These are phyloP conservation scores for Murina feae DNA, from an alignment of 2,113 vertebrate genomes.

Conservation along the genomic window DNA sequence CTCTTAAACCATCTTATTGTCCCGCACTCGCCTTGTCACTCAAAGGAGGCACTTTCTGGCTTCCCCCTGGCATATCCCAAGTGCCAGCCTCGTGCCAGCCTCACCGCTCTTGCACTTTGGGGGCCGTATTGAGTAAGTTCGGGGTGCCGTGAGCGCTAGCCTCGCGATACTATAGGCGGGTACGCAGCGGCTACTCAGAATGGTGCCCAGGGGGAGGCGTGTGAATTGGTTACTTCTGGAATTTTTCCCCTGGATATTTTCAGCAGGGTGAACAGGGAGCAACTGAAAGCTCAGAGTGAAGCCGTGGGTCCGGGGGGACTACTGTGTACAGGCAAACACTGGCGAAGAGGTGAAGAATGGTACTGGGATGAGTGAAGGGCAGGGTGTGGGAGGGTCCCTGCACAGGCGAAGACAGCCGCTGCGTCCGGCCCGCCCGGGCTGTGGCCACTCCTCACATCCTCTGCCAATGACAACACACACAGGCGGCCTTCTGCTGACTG, in stretches of 20 bases:
- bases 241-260: neutral
- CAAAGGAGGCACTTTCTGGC: neutral
- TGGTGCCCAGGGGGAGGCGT: rapidly evolving
- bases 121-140: rapidly evolving
- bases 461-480: neutral
- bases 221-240: neutral
- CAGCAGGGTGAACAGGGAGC: no score
- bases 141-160: neutral
- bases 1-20: neutral
- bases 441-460: neutral
- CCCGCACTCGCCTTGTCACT: no score
- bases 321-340: rapidly evolving
- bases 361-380: rapidly evolving
- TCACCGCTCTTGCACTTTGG: neutral
- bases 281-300: no score
- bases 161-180: rapidly evolving
- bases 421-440: neutral
- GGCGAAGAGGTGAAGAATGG: neutral
- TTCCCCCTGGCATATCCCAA: neutral
- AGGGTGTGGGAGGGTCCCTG: rapidly evolving
- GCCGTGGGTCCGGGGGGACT: rapidly evolving
- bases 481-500: neutral
- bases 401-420: rapidly evolving
- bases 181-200: neutral
- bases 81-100: neutral